A percentile compares a stretch with the other conserved stretches of the same genome.
phyloP scores from a whole-genome alignment of 2,113 vertebrate genomes.

The Chitala chitala region DNA sequence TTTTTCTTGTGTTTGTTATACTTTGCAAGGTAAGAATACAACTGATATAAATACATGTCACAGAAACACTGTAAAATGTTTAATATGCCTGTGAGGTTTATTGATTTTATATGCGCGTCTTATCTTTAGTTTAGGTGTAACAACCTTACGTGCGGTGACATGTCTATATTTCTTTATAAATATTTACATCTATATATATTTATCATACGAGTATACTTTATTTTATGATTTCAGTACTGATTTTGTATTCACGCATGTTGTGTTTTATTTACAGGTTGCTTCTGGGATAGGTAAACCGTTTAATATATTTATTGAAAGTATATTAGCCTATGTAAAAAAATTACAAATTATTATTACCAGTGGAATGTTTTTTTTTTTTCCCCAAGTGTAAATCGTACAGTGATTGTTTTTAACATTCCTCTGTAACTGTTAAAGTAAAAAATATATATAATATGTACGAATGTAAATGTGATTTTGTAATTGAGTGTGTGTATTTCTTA shows the following conservation, averaged over 20 bases:
- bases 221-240: neutral
- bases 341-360: neutral
- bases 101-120: too few relatives aligned
- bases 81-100: too few relatives aligned
- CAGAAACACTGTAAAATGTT: too few relatives aligned
- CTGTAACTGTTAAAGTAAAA: neutral
- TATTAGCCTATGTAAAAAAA: neutral
- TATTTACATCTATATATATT: too few relatives aligned
- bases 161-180: too few relatives aligned
- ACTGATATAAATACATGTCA: neutral
- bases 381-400: too few relatives aligned
- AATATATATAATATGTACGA: neutral
- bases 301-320: neutral
- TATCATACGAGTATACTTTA: too few relatives aligned
- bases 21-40: slow-evolving; percentile 53
- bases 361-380: too few relatives aligned
- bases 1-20: slow-evolving; percentile 44
- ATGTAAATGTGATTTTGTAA: neutral
- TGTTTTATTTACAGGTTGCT: slow-evolving; percentile 17
- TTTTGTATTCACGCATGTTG: slow-evolving; percentile 23
- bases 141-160: too few relatives aligned
- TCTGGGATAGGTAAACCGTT: slow-evolving; percentile 14
- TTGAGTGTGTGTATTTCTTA: neutral
- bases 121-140: too few relatives aligned
- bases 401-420: neutral